Evolutionary conservation across 2,888 invertebrate species (phyloP), one percentile per base, ranked within the genome.

Genomic region (Tenthredo distinguenda): DNA sequence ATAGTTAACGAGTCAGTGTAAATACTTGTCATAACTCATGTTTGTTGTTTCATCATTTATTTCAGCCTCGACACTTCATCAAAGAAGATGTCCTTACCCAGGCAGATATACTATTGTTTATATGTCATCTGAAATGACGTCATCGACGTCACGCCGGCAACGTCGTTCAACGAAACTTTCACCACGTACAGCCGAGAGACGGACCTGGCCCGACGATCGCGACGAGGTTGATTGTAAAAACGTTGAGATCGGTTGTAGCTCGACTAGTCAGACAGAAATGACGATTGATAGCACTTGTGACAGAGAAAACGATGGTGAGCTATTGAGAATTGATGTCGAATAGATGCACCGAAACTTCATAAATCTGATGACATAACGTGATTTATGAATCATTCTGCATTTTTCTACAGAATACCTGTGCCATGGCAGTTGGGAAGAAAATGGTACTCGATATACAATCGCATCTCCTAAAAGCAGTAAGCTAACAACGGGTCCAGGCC

Each of bases 351-450:
- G 12, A 43, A 21, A 91, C 95, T 58, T 95, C 95, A 86, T 95
- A 95, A 87, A 91, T 21, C 12, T 74, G 18, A 84, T 85, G 34
- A 34, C 10, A 18, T 18, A 18, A 18, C 4, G 34, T 34, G 18
- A 68, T 86, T 72, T 68, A 74, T 0, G 18, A 34, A 68, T 34
- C 5, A 40, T 31, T 58, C 21, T n/a, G 21, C 7, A 65, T 65
- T 83, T 47, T 82, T 58, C 91, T 91, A 0, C 94, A 96, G 96
- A 95, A 76, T 97, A 96, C 93, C 95, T 95, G 0, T 97, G 97
- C 92, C 96, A 96, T 91, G 97, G 97, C 77, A 96, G 95, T 91
- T 97, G 97, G 97, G 94, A 95, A 88, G 96, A 96, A 87, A 95
- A 95, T 72, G 94, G 94, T 37, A 94, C 95, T 12, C 95, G 96